Evolutionary conservation across 2,888 invertebrate species (phyloP), one percentile per base, ranked within the genome.

Genomic region (Notocelia uddmanniana): DNA sequence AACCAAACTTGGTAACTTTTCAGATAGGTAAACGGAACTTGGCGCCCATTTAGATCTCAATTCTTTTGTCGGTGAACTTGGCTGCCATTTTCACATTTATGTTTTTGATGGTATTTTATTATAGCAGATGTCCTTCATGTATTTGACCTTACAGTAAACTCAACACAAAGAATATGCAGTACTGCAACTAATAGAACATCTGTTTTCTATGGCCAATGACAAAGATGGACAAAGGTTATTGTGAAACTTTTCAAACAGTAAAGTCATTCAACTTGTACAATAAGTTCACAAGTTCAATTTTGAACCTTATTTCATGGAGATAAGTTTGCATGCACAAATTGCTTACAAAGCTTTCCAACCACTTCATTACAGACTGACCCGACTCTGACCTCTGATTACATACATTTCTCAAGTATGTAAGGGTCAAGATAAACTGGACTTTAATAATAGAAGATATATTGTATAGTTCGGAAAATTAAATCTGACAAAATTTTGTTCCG

Each of bases 181-280:
- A 23, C 21, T 45, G 21, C 23, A 18, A 21, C 13, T 60, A 60
- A 59, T 60, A 60, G 10, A 52, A 68, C 66, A 67, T 67, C 23
- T 57, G 55, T 23, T 63, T 23, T 58, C 59, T 68, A 59, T 68
- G 59, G 50, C 21, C 15, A n/a, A 23, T 18, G 19, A 52, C 37
- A 54, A 31, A 31, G 31, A 45, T 21, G 31, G 31, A 45, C 19
- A 8, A 45, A 45, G 54, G 62, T 69, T n/a, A 55, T 26, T 18
- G 6, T 62, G 41, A 60, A 69, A 19, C n/a, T 31, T n/a, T 57
- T 31, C 11, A 18, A 18, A 31, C 31, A 18, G 10, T n/a, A 31
- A 10, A 10, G 26, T 18, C 26, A 26, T 57, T 34, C n/a, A n/a
- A 26, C 2, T 57, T 18, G n/a, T 31, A n/a, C 2, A 50, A 50